phyloP scores from a whole-genome alignment of 2,888 invertebrate species.

The Cephonodes hylas region DNA sequence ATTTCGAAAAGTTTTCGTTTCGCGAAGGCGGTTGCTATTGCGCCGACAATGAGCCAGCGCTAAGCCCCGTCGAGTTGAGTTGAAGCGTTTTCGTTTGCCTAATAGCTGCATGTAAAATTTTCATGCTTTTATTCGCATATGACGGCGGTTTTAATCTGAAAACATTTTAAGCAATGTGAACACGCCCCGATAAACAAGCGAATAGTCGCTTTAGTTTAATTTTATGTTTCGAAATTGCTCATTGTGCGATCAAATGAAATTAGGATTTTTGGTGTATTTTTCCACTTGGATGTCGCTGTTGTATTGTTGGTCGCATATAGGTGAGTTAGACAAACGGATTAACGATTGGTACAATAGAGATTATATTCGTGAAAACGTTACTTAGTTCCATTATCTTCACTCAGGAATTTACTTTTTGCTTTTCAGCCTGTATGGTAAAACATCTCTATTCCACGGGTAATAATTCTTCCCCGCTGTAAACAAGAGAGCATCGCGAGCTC shows the following conservation, averaged over 20 bases:
- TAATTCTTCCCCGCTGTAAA: constrained; percentile 20
- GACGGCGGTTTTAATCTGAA: constrained; percentile 18
- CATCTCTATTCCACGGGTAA: neutral
- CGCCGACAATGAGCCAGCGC: constrained; percentile 62
- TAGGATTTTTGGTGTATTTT: neutral
- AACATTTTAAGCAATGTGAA: constrained; percentile 6
- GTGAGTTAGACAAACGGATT: too few species aligned
- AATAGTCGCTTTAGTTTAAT: constrained; percentile 36
- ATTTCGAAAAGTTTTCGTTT: constrained; percentile 77
- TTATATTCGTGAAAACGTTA: too few species aligned
- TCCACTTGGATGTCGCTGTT: too few species aligned
- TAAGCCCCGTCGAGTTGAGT: constrained; percentile 54
- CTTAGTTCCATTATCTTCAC: too few species aligned
- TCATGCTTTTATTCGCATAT: constrained; percentile 32
- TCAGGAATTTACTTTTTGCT: too few species aligned
- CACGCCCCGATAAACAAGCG: constrained; percentile 6
- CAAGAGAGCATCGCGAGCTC: constrained; percentile 38
- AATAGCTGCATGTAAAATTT: constrained; percentile 48
- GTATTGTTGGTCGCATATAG: too few species aligned
- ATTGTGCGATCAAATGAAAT: too few species aligned
- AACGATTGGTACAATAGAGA: too few species aligned
- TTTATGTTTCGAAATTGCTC: neutral
- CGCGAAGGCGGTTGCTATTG: constrained; percentile 68
- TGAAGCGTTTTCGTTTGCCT: constrained; percentile 53
- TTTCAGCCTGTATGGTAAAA: too few species aligned